These are phyloP conservation scores for Actinia equina DNA, from an alignment of 64 coral and sea anemone genomes.

Conservation along the genomic window DNA sequence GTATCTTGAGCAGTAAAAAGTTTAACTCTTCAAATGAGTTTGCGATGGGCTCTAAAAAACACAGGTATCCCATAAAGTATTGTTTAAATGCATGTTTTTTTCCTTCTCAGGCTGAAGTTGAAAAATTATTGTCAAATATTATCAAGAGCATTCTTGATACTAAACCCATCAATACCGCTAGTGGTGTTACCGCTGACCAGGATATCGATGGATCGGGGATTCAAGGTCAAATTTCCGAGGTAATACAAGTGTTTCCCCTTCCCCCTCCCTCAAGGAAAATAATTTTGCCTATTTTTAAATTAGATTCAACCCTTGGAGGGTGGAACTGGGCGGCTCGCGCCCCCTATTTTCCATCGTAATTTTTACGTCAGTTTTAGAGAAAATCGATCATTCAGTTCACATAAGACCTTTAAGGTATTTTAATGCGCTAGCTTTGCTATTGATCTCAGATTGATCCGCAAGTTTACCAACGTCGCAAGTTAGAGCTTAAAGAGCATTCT, in stretches of 20 bases:
- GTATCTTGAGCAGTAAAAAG: too few relatives aligned
- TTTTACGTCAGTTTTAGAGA: too few relatives aligned
- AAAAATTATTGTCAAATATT: background rate
- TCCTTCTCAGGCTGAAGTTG: background rate
- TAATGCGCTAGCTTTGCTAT: background rate
- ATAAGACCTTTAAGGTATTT: background rate
- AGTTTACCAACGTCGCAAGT: background rate
- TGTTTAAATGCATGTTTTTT: too few relatives aligned
- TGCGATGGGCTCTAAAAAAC: too few relatives aligned
- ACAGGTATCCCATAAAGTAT: too few relatives aligned
- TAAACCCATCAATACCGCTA: background rate
- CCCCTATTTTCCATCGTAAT: too few relatives aligned
- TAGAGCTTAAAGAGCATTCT: constrained; percentile 31
- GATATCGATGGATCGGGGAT: background rate
- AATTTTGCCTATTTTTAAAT: too few relatives aligned
- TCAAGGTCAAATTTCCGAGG: background rate
- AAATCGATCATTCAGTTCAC: too few relatives aligned
- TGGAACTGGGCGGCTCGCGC: too few relatives aligned
- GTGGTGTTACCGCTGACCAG: background rate
- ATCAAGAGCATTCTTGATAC: background rate
- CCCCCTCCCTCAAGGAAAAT: too few relatives aligned
- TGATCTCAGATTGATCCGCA: background rate
- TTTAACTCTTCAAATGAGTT: too few relatives aligned
- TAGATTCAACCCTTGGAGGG: too few relatives aligned
- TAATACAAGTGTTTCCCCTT: background rate